Evolutionary conservation across 2,888 invertebrate genomes (phyloP).

Genomic region (Campoplex capitator): DNA sequence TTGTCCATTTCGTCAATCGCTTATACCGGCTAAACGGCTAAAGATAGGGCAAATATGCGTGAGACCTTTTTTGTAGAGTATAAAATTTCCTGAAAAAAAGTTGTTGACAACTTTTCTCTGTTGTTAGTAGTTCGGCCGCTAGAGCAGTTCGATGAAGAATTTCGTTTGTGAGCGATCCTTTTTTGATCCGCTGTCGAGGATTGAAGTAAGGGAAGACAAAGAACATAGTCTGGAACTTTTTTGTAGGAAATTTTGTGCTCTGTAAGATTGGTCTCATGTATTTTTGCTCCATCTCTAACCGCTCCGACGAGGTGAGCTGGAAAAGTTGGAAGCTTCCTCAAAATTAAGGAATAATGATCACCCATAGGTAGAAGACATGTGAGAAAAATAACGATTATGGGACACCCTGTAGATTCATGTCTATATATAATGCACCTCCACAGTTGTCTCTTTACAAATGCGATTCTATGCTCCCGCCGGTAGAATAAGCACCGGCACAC

Average conservation of each 20-base stretch:
- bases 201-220: background rate
- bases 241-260: background rate
- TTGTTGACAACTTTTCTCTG: background rate
- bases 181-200: background rate
- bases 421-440: conserved; percentile 18
- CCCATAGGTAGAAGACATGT: background rate
- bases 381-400: background rate
- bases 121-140: background rate
- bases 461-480: conserved; percentile 61
- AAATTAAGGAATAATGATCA: background rate
- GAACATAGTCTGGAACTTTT: background rate
- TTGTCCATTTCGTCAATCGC: background rate
- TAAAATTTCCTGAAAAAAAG: background rate
- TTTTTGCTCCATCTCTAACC: background rate
- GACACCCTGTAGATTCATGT: background rate
- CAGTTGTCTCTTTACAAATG: conserved; percentile 49
- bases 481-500: conserved; percentile 57
- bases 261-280: background rate
- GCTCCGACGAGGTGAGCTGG: background rate
- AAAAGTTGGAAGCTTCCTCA: background rate
- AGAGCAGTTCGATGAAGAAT: background rate
- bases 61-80: background rate
- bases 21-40: background rate
- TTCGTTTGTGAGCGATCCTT: background rate
- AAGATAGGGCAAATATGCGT: background rate